Percentiles rank a stretch among this genome's conserved stretches.
Evolutionary conservation across 2,797 vertebrate species (phyloP).

Genomic region (Lateolabrax maculatus): DNA sequence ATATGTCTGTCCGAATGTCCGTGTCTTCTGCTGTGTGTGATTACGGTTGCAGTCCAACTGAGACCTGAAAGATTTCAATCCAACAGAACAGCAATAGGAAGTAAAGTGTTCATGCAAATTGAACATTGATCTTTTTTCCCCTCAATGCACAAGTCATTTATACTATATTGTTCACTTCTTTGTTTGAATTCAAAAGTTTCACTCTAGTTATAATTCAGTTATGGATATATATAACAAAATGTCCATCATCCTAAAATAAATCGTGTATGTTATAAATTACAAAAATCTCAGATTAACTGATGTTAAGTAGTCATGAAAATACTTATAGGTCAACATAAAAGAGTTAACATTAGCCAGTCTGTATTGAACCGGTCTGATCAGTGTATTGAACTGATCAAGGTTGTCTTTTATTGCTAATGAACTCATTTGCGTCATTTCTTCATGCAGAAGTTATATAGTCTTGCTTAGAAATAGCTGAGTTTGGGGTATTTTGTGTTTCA

Average conservation of each 20-base stretch:
- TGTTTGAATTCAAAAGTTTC: not conserved
- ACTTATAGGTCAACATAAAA: not conserved
- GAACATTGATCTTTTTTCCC: not conserved
- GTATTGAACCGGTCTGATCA: no score
- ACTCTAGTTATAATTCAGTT: not conserved
- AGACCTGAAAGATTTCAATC: not conserved
- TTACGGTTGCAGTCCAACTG: slow-evolving; percentile 21
- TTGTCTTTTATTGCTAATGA: no score
- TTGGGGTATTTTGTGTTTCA: no score
- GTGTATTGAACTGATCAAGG: no score
- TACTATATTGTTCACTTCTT: not conserved
- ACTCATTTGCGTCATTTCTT: not conserved
- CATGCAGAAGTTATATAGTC: not conserved
- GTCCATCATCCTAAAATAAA: not conserved
- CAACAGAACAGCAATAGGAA: slow-evolving; percentile 2
- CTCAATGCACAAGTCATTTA: not conserved
- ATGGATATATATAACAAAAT: not conserved
- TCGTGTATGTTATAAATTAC: not conserved
- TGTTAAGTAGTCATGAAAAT: no score
- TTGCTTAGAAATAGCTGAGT: no score
- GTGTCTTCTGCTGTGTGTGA: slow-evolving; percentile 9
- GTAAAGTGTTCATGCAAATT: slow-evolving; percentile 1
- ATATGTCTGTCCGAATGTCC: slow-evolving; percentile 4
- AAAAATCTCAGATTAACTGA: no score
- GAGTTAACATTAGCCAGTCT: no score